Percentiles rank a stretch among this genome's conserved stretches.
Evolutionary conservation across 2,797 vertebrate genomes (phyloP).

Genomic region (Euphonia xanthogaster): DNA sequence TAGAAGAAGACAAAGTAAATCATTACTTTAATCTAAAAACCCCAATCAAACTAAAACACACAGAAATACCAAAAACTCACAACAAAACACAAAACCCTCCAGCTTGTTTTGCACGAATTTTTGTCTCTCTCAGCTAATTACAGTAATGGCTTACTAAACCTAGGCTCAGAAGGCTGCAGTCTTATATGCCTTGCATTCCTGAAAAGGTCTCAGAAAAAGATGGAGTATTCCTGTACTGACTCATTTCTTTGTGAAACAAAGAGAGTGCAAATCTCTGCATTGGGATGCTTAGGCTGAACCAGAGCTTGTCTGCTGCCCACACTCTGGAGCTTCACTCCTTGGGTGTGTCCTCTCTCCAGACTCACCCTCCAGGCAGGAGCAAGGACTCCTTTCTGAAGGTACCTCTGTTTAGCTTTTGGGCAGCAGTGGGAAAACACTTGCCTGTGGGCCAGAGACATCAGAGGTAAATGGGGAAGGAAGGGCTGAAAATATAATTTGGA

Average conservation of each 20-base stretch:
- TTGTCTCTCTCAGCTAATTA: not conserved
- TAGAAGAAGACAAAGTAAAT: not conserved
- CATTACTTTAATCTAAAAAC: not conserved
- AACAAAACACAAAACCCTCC: not conserved
- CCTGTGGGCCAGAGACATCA: not conserved
- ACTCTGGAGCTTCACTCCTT: rapidly evolving
- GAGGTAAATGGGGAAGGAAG: not conserved
- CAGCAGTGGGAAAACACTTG: not conserved
- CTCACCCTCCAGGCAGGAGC: not conserved
- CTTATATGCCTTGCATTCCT: not conserved
- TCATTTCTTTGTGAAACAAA: not conserved
- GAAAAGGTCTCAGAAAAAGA: not conserved
- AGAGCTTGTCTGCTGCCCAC: not conserved
- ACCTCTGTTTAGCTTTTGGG: not conserved
- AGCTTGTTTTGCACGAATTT: not conserved
- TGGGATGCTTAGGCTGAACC: not conserved
- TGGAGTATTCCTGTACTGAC: not conserved
- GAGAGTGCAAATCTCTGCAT: not conserved
- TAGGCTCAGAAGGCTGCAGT: not conserved
- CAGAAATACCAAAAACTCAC: not conserved
- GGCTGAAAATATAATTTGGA: not conserved
- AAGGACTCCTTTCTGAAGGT: not conserved
- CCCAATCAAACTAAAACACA: not conserved
- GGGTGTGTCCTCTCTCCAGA: rapidly evolving
- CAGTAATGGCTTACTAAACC: not conserved